Evolutionary conservation across 1,140 invertebrate species (phyloP).

Genomic region (Calephelis nemesis): DNA sequence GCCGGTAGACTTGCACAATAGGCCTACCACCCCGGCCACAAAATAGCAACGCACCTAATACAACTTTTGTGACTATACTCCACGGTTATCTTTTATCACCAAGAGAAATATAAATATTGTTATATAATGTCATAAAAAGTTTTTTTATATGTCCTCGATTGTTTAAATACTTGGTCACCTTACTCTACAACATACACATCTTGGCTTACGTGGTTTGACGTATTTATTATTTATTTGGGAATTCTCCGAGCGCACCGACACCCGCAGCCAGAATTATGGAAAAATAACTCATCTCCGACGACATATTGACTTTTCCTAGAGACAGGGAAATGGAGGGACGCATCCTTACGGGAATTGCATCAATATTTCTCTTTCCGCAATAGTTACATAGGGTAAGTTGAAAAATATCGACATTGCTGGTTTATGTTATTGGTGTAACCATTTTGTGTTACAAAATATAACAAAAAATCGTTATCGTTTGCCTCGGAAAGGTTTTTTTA

Average conservation of each 20-base stretch:
- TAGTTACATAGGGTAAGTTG: neutral
- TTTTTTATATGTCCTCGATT: too few species aligned
- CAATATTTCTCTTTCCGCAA: slow-evolving; percentile 38
- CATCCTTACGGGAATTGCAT: slow-evolving; percentile 65
- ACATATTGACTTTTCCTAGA: slow-evolving; percentile 68
- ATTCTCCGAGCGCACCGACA: slow-evolving; percentile 51
- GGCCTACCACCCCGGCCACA: too few species aligned
- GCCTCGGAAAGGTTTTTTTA: too few species aligned
- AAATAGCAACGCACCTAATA: too few species aligned
- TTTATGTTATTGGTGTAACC: neutral
- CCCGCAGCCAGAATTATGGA: slow-evolving; percentile 62
- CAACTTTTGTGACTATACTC: too few species aligned
- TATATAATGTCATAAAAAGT: too few species aligned
- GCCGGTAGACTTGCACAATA: too few species aligned
- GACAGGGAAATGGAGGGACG: slow-evolving; percentile 55
- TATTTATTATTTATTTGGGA: slow-evolving; percentile 79
- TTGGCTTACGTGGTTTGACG: slow-evolving; percentile 41
- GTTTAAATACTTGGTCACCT: too few species aligned
- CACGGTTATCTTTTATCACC: too few species aligned
- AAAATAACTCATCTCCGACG: slow-evolving; percentile 75
- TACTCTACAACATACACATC: neutral
- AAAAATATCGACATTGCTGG: neutral
- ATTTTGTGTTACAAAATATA: too few species aligned
- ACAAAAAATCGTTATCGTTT: too few species aligned
- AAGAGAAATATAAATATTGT: too few species aligned